Base-by-base conservation (phyloP, 1,140 invertebrate species). In the Macrosteles quadrilineatus region DNA sequence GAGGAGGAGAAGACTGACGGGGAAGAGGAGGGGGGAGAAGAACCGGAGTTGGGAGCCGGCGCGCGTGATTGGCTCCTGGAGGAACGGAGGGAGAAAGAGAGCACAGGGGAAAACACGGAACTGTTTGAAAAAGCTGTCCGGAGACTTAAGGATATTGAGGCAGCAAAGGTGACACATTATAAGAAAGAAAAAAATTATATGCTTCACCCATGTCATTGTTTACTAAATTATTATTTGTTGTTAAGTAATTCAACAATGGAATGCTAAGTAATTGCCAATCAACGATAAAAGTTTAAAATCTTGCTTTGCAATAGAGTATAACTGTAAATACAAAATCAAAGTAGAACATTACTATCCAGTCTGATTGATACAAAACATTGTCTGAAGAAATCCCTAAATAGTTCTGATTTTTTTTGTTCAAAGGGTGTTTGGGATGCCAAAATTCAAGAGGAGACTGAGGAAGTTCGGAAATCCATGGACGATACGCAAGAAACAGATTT, bases 1-100 rank as follows among this genome's bases (percentile, higher is more conserved):
- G 71, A 73, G 63, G 70, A 71, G 47, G 62, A 59, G n/a, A 40
- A 45, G 36, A 45, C 30, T 32, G 32, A 57, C 17, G 68, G 47
- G 19, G 32, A 57, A 17, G 57, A 27, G 43, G 57, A 63, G 25
- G 32, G 23, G 59, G 32, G 27, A n/a, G 65, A 50, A 23, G 43
- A 47, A 21, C 27, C 29, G 1, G 17, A 57, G 14, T 12, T 32
- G 25, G 30, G 21, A 9, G 29, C n/a, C 12, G 55, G 53, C 2
- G 50, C 31, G 2, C 27, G 32, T n/a, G 53, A 69, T 17, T 69
- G 67, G 65, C 43, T 67, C 27, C 12, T 19, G 43, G 45, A 29
- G 1, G 65, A 67, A 19, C 43, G 45, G 9, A 29, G 25, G 27
- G 43, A 47, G 45, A 50, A 17, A 53, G 68, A 69, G 17, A 4